Conservation (phyloP, 1,140 invertebrate genomes). For the Bombus difficillimus region DNA sequence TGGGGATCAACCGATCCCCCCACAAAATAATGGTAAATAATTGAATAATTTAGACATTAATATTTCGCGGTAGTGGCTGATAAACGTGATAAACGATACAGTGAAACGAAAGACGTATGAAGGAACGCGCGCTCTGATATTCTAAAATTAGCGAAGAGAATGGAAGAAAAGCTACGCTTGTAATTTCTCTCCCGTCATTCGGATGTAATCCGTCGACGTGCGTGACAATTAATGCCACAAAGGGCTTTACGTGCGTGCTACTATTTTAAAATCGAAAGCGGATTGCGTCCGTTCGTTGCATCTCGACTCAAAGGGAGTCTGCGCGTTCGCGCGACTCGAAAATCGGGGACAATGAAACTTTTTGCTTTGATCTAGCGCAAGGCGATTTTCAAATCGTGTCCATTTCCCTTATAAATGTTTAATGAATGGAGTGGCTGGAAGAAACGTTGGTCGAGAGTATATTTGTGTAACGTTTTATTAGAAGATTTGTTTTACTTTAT, state of each 20-base stretch:
- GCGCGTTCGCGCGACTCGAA: background rate
- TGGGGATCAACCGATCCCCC: too few species aligned
- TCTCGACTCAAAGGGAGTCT: slow-evolving; percentile 16
- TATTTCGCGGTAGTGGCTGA: too few species aligned
- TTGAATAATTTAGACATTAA: too few species aligned
- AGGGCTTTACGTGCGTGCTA: slow-evolving; percentile 14
- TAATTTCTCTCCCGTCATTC: background rate
- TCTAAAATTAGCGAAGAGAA: background rate
- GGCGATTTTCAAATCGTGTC: background rate
- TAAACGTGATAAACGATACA: background rate
- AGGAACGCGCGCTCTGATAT: background rate
- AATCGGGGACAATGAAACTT: background rate
- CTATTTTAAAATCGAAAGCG: slow-evolving; percentile 29
- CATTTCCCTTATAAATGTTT: background rate
- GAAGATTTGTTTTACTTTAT: too few species aligned
- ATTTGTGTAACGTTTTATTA: background rate
- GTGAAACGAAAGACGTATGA: too few species aligned
- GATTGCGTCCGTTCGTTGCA: background rate
- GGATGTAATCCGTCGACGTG: slow-evolving; percentile 3
- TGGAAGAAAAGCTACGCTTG: background rate
- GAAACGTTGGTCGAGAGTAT: background rate
- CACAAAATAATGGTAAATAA: too few species aligned
- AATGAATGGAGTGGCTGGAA: rapidly evolving
- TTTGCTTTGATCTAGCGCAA: background rate
- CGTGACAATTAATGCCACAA: slow-evolving; percentile 50